phyloP scores from a whole-genome alignment of 2,113 vertebrate genomes.

The Peromyscus polionotus region DNA sequence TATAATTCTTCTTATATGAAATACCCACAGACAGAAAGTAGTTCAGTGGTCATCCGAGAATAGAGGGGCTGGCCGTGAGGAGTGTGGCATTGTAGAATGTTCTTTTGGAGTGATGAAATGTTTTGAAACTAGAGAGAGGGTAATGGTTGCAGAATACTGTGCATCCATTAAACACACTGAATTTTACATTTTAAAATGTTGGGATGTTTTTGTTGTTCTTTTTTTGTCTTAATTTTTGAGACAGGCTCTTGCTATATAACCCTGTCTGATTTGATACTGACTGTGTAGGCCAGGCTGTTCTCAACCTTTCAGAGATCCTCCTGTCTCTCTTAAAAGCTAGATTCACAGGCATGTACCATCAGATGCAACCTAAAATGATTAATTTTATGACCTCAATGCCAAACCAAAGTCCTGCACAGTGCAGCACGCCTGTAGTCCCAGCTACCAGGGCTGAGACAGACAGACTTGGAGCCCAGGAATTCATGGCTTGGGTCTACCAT shows the following conservation, averaged over 20 bases:
- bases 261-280: not conserved
- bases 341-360: not conserved
- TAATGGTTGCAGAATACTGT: not conserved
- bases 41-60: not conserved
- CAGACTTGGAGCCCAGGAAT: not conserved
- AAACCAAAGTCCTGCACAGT: not conserved
- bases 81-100: not conserved
- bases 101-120: not conserved
- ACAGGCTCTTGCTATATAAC: not conserved
- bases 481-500: fast-evolving
- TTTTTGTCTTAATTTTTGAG: not conserved
- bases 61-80: not conserved
- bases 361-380: not conserved
- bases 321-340: not conserved
- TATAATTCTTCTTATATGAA: not conserved
- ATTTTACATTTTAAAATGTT: not conserved
- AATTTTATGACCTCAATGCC: not conserved
- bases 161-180: not conserved
- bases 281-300: not conserved
- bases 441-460: not conserved
- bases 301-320: not conserved
- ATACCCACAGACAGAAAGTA: not conserved
- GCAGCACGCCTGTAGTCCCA: not conserved
- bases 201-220: not conserved
- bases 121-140: not conserved